These are phyloP conservation scores for Polyodon spathula DNA, from an alignment of 2,113 vertebrate genomes.

Conservation along the genomic window DNA sequence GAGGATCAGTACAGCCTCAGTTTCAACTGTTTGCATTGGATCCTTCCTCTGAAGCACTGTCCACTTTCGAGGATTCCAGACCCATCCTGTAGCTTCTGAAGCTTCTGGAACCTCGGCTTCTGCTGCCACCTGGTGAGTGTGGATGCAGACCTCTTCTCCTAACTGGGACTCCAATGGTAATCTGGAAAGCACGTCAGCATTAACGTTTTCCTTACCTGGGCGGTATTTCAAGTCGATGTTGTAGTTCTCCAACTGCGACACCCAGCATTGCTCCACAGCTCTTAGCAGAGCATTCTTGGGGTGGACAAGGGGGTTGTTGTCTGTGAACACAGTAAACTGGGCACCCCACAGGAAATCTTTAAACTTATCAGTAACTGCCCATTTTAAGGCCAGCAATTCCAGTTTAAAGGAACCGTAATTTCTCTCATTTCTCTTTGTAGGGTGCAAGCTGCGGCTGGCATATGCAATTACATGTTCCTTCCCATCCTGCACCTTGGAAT, in stretches of 20 bases:
- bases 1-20: background rate
- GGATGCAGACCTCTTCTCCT: no score
- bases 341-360: background rate
- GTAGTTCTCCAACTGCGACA: background rate
- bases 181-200: background rate
- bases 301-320: background rate
- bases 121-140: no score
- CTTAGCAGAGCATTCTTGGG: background rate
- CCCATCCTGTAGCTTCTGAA: no score
- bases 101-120: no score
- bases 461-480: background rate
- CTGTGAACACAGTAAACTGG: background rate
- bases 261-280: background rate
- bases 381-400: background rate
- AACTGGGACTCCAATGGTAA: no score
- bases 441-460: background rate
- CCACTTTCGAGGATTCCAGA: background rate
- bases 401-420: background rate
- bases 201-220: background rate
- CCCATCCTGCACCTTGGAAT: background rate
- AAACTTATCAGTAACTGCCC: slow-evolving; percentile 1
- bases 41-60: background rate
- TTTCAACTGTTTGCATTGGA: background rate
- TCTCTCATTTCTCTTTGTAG: background rate
- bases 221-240: background rate